Percentiles rank a stretch among this genome's conserved stretches.
Evolutionary conservation across 2,888 invertebrate species (phyloP).

Genomic region (Heliconius sara): DNA sequence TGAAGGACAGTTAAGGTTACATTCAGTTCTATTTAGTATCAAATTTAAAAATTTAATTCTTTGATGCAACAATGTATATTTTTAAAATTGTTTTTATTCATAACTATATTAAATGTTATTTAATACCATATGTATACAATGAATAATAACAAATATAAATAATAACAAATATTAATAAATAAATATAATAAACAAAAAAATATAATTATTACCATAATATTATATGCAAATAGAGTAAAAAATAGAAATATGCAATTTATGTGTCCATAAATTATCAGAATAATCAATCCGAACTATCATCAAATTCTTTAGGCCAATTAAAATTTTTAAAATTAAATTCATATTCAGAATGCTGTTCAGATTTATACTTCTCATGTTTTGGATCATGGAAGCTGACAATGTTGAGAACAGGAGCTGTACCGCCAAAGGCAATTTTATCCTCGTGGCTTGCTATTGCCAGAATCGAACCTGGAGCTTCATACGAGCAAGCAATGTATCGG

Average conservation of each 20-base stretch:
- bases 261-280: too few species aligned
- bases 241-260: conserved; percentile 1
- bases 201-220: not conserved
- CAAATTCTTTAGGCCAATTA: conserved; percentile 46
- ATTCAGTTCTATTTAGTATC: conserved; percentile 16
- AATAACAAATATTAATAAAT: too few species aligned
- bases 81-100: not conserved
- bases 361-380: conserved; percentile 69
- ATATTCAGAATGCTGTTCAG: conserved; percentile 41
- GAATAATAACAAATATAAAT: too few species aligned
- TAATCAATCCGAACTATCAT: conserved; percentile 25
- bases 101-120: not conserved
- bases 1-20: conserved; percentile 35
- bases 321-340: conserved; percentile 46
- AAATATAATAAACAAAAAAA: not conserved
- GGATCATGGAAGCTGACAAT: conserved; percentile 76
- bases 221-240: not conserved
- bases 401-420: conserved; percentile 68
- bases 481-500: conserved; percentile 74
- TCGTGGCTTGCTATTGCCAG: conserved; percentile 69
- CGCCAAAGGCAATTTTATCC: conserved; percentile 74
- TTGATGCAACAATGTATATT: not conserved
- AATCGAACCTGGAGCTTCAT: conserved; percentile 67
- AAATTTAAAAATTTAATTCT: not conserved
- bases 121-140: not conserved